A percentile compares a stretch with the other conserved stretches of the same genome.
phyloP scores from a whole-genome alignment of 1,140 invertebrate genomes.

The Sycophaga agraensis region DNA sequence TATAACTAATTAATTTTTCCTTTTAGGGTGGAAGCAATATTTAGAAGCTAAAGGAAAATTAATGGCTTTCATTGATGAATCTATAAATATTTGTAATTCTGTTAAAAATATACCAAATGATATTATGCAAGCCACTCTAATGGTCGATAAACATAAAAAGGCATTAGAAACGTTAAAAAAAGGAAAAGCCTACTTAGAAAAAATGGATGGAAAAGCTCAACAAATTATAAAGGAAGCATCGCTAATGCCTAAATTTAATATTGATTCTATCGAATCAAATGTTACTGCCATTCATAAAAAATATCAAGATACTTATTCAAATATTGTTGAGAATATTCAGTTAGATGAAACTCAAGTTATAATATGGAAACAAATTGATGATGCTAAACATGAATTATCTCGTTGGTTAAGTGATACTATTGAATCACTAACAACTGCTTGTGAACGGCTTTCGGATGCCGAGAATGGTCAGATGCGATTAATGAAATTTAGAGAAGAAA shows the following conservation, averaged over 20 bases:
- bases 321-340: conserved; percentile 70
- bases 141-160: conserved; percentile 74
- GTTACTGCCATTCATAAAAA: conserved; percentile 64
- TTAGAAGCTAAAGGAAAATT: conserved; percentile 70
- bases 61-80: conserved; percentile 68
- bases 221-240: conserved; percentile 71
- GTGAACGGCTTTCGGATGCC: conserved; percentile 75
- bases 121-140: conserved; percentile 61
- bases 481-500: conserved; percentile 82
- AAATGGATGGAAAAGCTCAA: conserved; percentile 72
- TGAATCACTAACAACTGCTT: conserved; percentile 70
- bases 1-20: background rate
- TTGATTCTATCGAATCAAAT: conserved; percentile 65
- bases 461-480: conserved; percentile 77
- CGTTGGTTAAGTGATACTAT: conserved; percentile 83
- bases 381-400: conserved; percentile 78
- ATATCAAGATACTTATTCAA: conserved; percentile 76
- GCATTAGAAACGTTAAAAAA: conserved; percentile 73
- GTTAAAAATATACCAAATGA: conserved; percentile 67
- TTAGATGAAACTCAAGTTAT: conserved; percentile 83
- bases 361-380: conserved; percentile 90
- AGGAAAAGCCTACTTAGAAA: conserved; percentile 72
- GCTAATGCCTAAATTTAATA: conserved; percentile 74
- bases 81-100: conserved; percentile 62
- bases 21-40: conserved; percentile 70